Conservation (phyloP, 2,113 vertebrate species). For the Catharus bicknelli region DNA sequence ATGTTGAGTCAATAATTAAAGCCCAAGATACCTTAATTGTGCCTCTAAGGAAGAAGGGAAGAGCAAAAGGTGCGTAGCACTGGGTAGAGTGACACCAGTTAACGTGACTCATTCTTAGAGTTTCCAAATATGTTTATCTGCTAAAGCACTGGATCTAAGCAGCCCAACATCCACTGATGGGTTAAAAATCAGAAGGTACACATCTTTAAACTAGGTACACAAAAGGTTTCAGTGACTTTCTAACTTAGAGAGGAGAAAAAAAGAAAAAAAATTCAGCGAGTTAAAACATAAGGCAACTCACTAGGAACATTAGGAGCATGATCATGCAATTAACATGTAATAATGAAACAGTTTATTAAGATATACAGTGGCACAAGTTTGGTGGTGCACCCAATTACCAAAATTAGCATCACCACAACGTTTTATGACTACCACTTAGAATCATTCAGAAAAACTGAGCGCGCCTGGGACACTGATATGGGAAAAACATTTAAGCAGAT, state of each 20-base stretch:
- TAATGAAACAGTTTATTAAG: background rate
- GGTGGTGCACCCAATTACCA: background rate
- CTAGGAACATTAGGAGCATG: background rate
- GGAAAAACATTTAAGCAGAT: background rate
- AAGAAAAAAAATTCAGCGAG: too few species aligned
- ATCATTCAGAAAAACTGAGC: background rate
- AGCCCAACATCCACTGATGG: background rate
- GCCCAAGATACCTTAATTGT: background rate
- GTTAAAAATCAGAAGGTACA: background rate
- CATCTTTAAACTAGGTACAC: background rate
- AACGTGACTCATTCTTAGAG: background rate
- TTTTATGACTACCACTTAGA: background rate
- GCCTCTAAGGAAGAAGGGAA: background rate
- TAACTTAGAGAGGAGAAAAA: background rate
- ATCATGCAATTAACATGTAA: background rate
- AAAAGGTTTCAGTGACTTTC: background rate
- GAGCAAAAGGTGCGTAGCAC: background rate
- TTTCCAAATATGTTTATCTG: background rate
- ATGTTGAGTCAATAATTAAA: background rate
- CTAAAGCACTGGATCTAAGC: background rate
- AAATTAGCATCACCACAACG: background rate
- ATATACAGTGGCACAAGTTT: background rate
- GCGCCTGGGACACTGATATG: accelerated
- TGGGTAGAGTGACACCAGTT: background rate
- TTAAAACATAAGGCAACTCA: background rate